Base-by-base conservation (phyloP, 2,797 vertebrate species). In the Euphonia xanthogaster region DNA sequence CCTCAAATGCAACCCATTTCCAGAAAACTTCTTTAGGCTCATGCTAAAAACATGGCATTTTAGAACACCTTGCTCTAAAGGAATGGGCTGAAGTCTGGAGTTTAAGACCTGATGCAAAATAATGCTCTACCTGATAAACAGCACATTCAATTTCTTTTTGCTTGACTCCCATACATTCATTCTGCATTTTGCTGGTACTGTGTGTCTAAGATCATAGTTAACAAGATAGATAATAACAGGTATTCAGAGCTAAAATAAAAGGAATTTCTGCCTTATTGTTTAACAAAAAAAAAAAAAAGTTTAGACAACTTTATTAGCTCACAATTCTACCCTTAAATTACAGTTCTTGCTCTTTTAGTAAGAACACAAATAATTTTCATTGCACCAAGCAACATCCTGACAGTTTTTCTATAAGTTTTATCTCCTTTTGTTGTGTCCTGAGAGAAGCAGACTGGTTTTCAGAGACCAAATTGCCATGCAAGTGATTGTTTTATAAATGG, bases 1-100 rank as follows among this genome's bases (percentile, higher is more conserved):
- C 92, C 92, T 93, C 92, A 96, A 65, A 91, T 91, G 87, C 31
- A 86, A 67, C 5, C n/a, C 45, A 65, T 33, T 91, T 83, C 51
- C 75, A 93, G 35, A 79, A 83, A 93, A 72, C 6, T 47, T 63
- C 16, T 55, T 92, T 20, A 66, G 58, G 63, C 11, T 94, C 50
- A 42, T 33, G 50, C 31, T 78, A 45, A 65, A 51, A 45, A 20
- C 30, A 33, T 10, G 16, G 7, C n/a, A 79, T 45, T 89, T 87
- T 47, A 87, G 57, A 86, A 42, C 0, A 6, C 1, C 21, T 71
- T 91, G 19, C 67, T 76, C 44, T 44, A 65, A 25, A 67, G 20
- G 31, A 93, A 81, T 7, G 6, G 35, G 28, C 22, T 71, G 44
- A 74, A 84, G 31, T 66, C 53, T 70, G 62, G 18, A 63, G 40